Base-by-base conservation (phyloP, 2,888 invertebrate species). In the Willowsia nigromaculata region DNA sequence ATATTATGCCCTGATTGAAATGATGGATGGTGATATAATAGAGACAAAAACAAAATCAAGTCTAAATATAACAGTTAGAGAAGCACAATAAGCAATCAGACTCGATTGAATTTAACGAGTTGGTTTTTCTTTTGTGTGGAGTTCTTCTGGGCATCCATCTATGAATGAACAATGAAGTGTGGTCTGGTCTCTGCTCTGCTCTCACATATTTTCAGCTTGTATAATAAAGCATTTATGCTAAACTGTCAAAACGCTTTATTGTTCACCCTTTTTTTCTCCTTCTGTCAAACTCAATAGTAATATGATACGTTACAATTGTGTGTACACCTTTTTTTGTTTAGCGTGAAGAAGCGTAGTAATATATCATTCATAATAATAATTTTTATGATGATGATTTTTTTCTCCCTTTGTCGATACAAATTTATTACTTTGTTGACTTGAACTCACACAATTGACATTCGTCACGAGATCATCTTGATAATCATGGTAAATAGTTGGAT, bases 191-290 rank as follows among this genome's bases (percentile, higher is more conserved):
- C n/a, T n/a, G n/a, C n/a, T n/a, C n/a, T n/a, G n/a, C n/a, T n/a
- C n/a, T n/a, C n/a, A n/a, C n/a, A n/a, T n/a, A n/a, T n/a, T n/a
- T n/a, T n/a, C n/a, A n/a, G n/a, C n/a, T n/a, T n/a, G n/a, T 1
- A 56, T 22, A 56, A 25, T 56, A 56, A 6, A n/a, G 56, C 7
- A 25, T n/a, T 30, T 62, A 62, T 59, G 59, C 27, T 59, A 59
- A 59, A 71, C 71, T 43, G 40, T 43, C 40, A 71, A 71, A n/a
- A 71, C 43, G 71, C 40, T 71, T 71, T 71, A 71, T 71, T 71
- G 18, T 43, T 40, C 15, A 11, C 18, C 3, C 40, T 43, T 40
- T 7, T 71, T 40, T 68, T n/a, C n/a, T n/a, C n/a, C n/a, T 37
- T 37, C 37, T 37, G 27, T 37, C 37, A 37, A n/a, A 37, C 68